Evolutionary conservation across 2,888 invertebrate genomes (phyloP), one percentile per base, ranked within the genome.

Genomic region (Aproaerema taeniolella): DNA sequence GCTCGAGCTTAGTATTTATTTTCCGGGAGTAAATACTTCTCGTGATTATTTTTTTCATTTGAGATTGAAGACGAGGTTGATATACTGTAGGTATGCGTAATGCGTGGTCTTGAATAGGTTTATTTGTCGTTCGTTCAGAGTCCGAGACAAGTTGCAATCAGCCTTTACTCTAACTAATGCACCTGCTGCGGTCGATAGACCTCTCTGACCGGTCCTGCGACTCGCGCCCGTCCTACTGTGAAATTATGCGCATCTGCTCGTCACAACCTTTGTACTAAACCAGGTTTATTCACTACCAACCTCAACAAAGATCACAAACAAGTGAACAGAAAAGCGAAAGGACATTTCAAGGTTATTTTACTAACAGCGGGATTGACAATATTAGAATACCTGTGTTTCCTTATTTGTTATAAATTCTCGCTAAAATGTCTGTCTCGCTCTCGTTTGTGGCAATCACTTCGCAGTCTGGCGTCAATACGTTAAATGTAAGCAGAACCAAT

Each of bases 201-300:
- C 73, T 72, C 65, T 59, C 70, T 67, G 73, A 77, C 75, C 76
- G 72, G 76, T 74, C 72, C 56, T 56, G 61, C 63, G 68, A 60
- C n/a, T n/a, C 67, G 61, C 63, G 68, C 60, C 67, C 76, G 66
- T 57, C 79, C 69, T 59, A 70, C 81, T 75, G 76, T 79, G 67
- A 83, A 85, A 83, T 81, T 76, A 81, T 75, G 66, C 67, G 66
- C 79, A 80, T 77, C 77, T 79, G 76, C 64, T 58, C 46, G 55
- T 55, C 52, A 54, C 52, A 58, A 56, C 55, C 38, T 36, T 42
- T 35, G 24, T 14, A 30, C 37, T 35, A 28, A n/a, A 3, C 13
- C 10, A n/a, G n/a, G n/a, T n/a, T n/a, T n/a, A n/a, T n/a, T n/a
- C n/a, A n/a, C n/a, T n/a, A n/a, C n/a, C n/a, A n/a, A n/a, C n/a